Percentiles rank a stretch among this genome's conserved stretches.
These are phyloP conservation scores for Australoheros scitulus DNA, from an alignment of 2,113 vertebrate genomes.

Conservation along the genomic window DNA sequence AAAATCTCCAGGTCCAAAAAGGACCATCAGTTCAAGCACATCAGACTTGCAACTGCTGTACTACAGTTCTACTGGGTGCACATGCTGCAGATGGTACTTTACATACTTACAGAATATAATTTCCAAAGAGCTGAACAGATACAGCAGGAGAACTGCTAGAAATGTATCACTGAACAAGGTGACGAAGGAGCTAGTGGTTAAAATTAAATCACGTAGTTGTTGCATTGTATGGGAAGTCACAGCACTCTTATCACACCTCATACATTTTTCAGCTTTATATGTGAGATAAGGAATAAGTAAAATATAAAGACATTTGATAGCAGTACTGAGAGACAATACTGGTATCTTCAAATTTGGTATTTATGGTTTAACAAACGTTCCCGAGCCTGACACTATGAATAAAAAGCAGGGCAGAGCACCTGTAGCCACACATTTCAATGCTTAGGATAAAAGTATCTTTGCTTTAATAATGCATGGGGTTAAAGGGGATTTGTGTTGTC, in stretches of 20 bases:
- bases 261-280: not conserved
- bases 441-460: slow-evolving; percentile 23
- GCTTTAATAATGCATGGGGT: slow-evolving; percentile 60
- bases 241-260: not conserved
- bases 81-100: not conserved
- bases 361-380: not conserved
- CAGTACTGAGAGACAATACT: not conserved
- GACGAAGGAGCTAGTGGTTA: not conserved
- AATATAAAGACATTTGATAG: not conserved
- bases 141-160: not conserved
- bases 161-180: not conserved
- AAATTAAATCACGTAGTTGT: not conserved
- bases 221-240: not conserved
- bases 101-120: not conserved
- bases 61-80: not conserved
- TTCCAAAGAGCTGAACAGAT: not conserved
- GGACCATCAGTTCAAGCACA: no score
- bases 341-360: slow-evolving; percentile 1
- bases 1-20: not conserved
- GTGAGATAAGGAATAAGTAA: not conserved
- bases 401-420: slow-evolving; percentile 5
- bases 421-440: slow-evolving; percentile 6
- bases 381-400: not conserved
- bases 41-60: not conserved
- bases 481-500: slow-evolving; percentile 47